Conservation (phyloP, 2,888 invertebrate genomes). For the Seira sanloemensis region DNA sequence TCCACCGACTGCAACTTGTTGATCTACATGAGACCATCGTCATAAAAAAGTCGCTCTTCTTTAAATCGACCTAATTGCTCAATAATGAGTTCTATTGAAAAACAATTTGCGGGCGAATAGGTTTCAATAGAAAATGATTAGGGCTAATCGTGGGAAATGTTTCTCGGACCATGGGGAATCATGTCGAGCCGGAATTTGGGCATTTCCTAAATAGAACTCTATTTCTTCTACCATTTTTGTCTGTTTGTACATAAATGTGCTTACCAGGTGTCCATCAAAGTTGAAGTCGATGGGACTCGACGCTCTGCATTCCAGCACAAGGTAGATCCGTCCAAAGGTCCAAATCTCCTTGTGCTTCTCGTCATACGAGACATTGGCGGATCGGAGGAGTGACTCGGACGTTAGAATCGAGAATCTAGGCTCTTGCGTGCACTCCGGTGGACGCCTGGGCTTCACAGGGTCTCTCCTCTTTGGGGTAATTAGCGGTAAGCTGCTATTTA, state of each 20-base stretch:
- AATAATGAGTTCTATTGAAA: background rate
- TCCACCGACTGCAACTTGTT: constrained; percentile 61
- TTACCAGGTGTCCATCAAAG: constrained; percentile 67
- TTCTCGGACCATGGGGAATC: too few relatives aligned
- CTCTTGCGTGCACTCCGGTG: constrained; percentile 59
- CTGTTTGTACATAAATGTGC: too few relatives aligned
- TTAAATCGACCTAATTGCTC: background rate
- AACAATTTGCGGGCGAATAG: background rate
- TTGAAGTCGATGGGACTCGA: constrained; percentile 61
- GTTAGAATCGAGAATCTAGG: constrained; percentile 57
- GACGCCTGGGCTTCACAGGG: constrained; percentile 28
- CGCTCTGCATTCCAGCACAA: constrained; percentile 57
- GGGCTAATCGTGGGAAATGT: too few relatives aligned
- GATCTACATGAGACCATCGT: constrained; percentile 34
- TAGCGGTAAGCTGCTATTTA: background rate
- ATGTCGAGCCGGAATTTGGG: too few relatives aligned
- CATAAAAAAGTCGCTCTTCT: background rate
- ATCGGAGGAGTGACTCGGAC: constrained; percentile 45
- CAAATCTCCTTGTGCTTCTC: constrained; percentile 57
- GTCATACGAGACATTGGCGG: constrained; percentile 48
- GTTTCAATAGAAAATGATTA: too few relatives aligned
- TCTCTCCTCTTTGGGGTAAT: background rate
- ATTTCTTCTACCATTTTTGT: too few relatives aligned
- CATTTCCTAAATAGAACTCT: too few relatives aligned
- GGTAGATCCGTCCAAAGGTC: constrained; percentile 59